Evolutionary conservation across 2,113 vertebrate species (phyloP), one percentile per base, ranked within the genome.

Genomic region (Psophia crepitans): DNA sequence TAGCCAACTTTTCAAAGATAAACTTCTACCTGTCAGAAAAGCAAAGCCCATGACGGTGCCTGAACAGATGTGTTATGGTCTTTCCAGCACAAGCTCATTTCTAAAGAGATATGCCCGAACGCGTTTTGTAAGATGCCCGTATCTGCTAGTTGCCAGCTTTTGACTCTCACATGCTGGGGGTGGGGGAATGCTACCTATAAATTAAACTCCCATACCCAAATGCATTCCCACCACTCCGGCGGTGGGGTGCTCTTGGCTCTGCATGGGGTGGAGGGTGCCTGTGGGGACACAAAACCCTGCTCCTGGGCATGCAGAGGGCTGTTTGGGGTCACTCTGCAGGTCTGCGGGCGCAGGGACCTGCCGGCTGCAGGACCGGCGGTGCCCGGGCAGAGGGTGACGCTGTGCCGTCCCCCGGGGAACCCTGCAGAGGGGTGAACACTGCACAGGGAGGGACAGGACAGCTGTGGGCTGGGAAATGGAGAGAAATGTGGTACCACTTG

Each of bases 61-160:
- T 32, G 92, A 46, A n/a, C 69, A 49, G 58, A 30, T 6, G 51
- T 14, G 8, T 2, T 48, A 8, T 3, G 9, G 39, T 63, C 83
- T 66, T 12, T 21, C 41, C 76, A 30, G 77, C 54, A 32, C 41
- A 16, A 20, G 68, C 82, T 51, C 11, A 1, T 37, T 75, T 33
- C 88, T 41, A 5, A 35, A 19, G 24, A 73, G 91, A 65, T 46
- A 7, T 5, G 32, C 84, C 63, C 11, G 0, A 68, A 22, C 1
- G 57, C 35, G 0, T 14, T 24, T 30, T 24, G 51, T n/a, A 57
- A 58, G 69, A 27, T 6, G 35, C 91, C 44, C 1, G 0, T 11
- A 39, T 41, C 84, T 84, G 65, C 87, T 8, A 49, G 4, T 9
- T 57, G 27, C 23, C 71, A 83, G 30, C 7, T 43, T 54, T 37